phyloP scores from a whole-genome alignment of 2,888 invertebrate genomes.

The Cephus sareptanus region DNA sequence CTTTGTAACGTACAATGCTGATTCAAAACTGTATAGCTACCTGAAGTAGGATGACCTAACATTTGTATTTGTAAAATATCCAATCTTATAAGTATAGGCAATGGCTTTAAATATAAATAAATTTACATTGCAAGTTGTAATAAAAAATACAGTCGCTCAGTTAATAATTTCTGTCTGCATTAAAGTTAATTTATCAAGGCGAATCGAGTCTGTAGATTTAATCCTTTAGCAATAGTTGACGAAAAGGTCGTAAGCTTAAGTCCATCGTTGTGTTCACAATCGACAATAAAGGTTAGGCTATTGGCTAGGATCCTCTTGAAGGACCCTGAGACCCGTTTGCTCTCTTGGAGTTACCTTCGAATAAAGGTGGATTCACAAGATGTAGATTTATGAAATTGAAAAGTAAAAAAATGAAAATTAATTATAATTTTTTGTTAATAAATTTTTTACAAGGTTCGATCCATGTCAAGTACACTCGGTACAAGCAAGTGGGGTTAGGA shows the following conservation, averaged over 20 bases:
- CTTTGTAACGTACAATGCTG: too few species aligned
- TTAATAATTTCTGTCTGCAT: slow-evolving; percentile 12
- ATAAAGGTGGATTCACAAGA: neutral
- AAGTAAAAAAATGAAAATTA: neutral
- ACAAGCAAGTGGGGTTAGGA: neutral
- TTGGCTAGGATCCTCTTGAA: slow-evolving; percentile 23
- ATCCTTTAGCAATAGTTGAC: slow-evolving; percentile 21
- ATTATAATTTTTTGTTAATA: slow-evolving; percentile 14
- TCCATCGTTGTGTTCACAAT: slow-evolving; percentile 23
- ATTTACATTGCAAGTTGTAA: too few species aligned
- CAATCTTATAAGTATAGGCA: neutral
- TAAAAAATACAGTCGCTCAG: too few species aligned
- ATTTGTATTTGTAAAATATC: neutral
- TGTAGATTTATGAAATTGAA: neutral
- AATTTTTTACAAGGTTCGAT: neutral
- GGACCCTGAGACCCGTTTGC: slow-evolving; percentile 25
- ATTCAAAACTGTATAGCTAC: too few species aligned
- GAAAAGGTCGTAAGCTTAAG: slow-evolving; percentile 17
- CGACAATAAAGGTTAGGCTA: slow-evolving; percentile 42
- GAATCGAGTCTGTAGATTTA: neutral
- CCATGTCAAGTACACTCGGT: neutral
- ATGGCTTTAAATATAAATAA: too few species aligned
- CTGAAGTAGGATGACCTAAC: neutral
- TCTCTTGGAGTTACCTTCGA: slow-evolving; percentile 2
- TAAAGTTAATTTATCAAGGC: neutral